These are phyloP conservation scores for Matsumurasca onukii DNA, from an alignment of 1,140 invertebrate species.

Conservation along the genomic window DNA sequence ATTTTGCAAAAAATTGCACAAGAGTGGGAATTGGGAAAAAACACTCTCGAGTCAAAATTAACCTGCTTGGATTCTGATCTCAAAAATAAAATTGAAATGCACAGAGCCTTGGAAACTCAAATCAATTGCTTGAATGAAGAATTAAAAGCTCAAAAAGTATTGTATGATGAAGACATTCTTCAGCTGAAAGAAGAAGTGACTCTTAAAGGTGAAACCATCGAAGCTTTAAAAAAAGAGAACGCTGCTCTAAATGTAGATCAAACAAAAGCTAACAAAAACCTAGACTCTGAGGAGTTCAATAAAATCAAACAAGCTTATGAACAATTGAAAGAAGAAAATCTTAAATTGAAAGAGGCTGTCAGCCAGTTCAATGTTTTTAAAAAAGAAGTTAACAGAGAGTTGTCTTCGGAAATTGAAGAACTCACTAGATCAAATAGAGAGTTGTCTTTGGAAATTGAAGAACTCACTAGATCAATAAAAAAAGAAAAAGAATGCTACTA, in stretches of 20 bases:
- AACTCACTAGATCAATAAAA: slow-evolving; percentile 2
- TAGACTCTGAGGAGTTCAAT: background rate
- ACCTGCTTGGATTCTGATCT: background rate
- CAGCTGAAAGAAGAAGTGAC: slow-evolving; percentile 10
- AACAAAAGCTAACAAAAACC: background rate
- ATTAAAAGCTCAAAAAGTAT: background rate
- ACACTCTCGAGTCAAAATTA: background rate
- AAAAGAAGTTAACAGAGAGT: background rate
- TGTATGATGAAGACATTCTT: slow-evolving; percentile 20
- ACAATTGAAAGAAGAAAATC: slow-evolving; percentile 6
- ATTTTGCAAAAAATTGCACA: background rate
- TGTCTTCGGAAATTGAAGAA: background rate
- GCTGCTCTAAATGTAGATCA: background rate
- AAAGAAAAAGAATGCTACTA: background rate
- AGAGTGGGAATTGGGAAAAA: background rate
- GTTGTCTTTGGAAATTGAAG: slow-evolving; percentile 12
- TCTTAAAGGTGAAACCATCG: background rate
- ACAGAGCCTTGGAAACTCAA: slow-evolving; percentile 9
- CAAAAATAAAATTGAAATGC: background rate
- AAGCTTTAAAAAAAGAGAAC: background rate
- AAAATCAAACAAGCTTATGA: background rate
- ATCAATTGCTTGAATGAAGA: slow-evolving; percentile 12
- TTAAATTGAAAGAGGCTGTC: background rate
- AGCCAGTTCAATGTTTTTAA: background rate
- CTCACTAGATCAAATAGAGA: background rate